Base-by-base conservation (phyloP, 1,140 invertebrate genomes). In the Drosophila parabipectinata region DNA sequence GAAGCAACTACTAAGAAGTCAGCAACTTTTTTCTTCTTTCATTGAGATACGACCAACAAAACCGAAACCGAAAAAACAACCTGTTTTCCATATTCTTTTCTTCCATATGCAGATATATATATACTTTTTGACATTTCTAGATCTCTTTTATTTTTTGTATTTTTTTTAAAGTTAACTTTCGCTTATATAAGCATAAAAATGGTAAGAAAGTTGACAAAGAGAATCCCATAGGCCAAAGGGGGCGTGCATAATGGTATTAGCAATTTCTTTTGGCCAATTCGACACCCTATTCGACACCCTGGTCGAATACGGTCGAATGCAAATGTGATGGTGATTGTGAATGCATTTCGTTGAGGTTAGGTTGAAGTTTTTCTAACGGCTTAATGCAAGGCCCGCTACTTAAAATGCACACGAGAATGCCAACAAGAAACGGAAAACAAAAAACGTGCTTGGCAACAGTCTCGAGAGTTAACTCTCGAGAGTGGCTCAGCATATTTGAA, bases 371-470 rank as follows among this genome's bases (percentile, higher is more conserved):
- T 68, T 82, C 82, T 75, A 85, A 88, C 82, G 82, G 78, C 74
- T 77, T 54, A 82, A 60, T 82, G 83, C 81, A 84, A 59, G 60
- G 44, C 39, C 82, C 82, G 81, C 81, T 84, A 87, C 44, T 79
- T 71, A 72, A 77, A 82, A 82, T 82, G 79, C 79, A 82, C 54
- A 59, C 75, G 64, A 83, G 80, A 83, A 84, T 34, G 41, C 44
- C 32, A 34, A 26, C 64, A 69, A 57, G 52, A 50, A 57, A 74
- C 68, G 76, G 73, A 74, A 85, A 84, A 77, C 71, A 69, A 81
- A 82, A 85, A 85, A 85, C 82, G 82, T 85, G 82, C 82, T 85
- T 85, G 83, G 74, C 82, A 85, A 85, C 82, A 87, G 77, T 28
- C 21, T 41, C 54, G 51, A 55, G 39, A 18, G 18, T 7, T 18